phyloP scores from a whole-genome alignment of 2,797 vertebrate species.

The Sandelia bainsii region DNA sequence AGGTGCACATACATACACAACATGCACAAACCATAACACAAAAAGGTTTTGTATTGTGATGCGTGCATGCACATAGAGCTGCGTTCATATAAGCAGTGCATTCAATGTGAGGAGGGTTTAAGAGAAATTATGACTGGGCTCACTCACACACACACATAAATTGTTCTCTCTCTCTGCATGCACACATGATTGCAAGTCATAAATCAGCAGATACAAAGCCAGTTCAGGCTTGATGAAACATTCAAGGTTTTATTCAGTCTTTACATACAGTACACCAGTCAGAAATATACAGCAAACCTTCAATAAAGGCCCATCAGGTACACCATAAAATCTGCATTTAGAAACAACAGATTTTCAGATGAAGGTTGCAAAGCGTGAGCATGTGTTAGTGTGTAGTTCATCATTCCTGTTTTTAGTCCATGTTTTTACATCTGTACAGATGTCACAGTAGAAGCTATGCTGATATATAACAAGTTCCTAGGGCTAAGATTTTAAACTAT shows the following conservation, averaged over 20 bases:
- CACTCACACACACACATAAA: constrained; percentile 20
- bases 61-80: constrained; percentile 19
- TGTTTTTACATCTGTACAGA: constrained; percentile 66
- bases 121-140: constrained; percentile 16
- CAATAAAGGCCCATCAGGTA: constrained; percentile 75
- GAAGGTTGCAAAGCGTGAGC: constrained; percentile 65
- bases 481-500: constrained; percentile 22
- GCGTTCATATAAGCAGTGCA: background rate
- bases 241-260: constrained; percentile 88
- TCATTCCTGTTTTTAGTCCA: constrained; percentile 53
- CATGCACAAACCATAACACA: constrained; percentile 9
- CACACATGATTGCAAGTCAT: constrained; percentile 31
- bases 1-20: constrained; percentile 8
- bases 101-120: constrained; percentile 14
- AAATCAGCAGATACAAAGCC: constrained; percentile 60
- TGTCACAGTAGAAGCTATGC: constrained; percentile 61
- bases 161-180: background rate
- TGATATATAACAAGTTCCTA: constrained; percentile 42
- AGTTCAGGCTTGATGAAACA: constrained; percentile 76
- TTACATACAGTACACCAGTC: constrained; percentile 87
- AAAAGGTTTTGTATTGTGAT: constrained; percentile 23
- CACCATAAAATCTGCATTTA: constrained; percentile 73
- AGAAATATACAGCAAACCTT: constrained; percentile 85
- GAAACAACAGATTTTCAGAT: constrained; percentile 69
- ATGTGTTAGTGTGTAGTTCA: constrained; percentile 46